Conservation (phyloP, 2,888 invertebrate genomes). For the Ichneumoninae sp. region DNA sequence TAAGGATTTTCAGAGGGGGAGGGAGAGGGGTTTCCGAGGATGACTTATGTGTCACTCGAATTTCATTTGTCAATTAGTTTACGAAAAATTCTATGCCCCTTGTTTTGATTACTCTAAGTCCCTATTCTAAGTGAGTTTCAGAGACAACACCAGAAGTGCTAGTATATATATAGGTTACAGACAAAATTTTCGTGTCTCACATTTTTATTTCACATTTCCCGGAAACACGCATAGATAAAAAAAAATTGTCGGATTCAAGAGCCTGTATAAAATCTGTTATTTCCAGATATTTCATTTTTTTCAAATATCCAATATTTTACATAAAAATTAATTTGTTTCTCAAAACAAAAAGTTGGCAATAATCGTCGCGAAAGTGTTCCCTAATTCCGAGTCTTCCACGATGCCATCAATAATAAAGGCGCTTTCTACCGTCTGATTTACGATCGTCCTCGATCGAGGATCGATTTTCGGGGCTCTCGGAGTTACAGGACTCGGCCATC, state of each 20-base stretch:
- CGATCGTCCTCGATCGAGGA: slow-evolving; percentile 4
- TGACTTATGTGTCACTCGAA: no score
- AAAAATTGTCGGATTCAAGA: not conserved
- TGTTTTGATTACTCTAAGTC: no score
- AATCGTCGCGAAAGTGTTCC: not conserved
- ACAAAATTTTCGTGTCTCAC: not conserved
- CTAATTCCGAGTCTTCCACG: not conserved
- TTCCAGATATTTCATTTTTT: not conserved
- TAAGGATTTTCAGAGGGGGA: no score
- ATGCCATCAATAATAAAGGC: not conserved
- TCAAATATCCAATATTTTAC: not conserved
- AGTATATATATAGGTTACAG: no score
- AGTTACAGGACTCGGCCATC: slow-evolving; percentile 3
- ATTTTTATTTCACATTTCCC: not conserved
- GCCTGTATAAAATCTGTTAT: not conserved
- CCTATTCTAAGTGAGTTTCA: no score
- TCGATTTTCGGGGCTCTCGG: not conserved
- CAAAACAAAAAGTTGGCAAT: not conserved
- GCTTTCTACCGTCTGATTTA: slow-evolving; percentile 6
- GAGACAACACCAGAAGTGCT: no score
- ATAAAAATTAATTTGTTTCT: not conserved
- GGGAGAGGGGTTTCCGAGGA: no score
- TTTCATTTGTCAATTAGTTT: no score
- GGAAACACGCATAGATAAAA: not conserved
- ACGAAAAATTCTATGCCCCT: no score